phyloP scores from a whole-genome alignment of 2,113 vertebrate genomes.

The Panthera leo region DNA sequence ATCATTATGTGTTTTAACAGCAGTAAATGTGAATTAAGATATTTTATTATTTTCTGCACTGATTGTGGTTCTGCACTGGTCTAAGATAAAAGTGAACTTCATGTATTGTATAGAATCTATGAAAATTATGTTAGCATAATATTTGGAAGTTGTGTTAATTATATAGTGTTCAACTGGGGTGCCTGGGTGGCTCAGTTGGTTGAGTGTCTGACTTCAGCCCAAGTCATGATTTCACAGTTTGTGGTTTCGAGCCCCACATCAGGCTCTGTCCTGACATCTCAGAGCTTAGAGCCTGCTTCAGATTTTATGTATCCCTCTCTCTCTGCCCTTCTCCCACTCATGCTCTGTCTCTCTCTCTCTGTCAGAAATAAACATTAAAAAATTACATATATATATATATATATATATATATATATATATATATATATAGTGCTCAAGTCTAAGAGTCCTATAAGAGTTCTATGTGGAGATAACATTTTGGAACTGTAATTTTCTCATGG shows the following conservation, averaged over 20 bases:
- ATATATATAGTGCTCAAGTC: neutral
- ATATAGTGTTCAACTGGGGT: neutral
- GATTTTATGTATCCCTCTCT: too few species aligned
- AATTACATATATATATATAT: neutral
- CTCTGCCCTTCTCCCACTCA: too few species aligned
- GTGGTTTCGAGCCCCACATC: too few species aligned
- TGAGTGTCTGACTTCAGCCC: too few species aligned
- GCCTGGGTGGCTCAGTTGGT: too few species aligned
- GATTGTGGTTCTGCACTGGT: neutral
- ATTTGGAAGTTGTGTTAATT: neutral
- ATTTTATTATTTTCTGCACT: neutral
- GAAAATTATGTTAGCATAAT: neutral
- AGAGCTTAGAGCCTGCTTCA: too few species aligned
- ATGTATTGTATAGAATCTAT: neutral
- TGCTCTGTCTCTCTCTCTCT: too few species aligned
- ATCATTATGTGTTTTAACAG: neutral
- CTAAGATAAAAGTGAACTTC: neutral
- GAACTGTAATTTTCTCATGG: conserved; percentile 25
- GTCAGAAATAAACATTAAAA: too few species aligned
- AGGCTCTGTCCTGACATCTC: too few species aligned
- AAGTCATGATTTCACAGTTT: too few species aligned
- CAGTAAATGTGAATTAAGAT: neutral
- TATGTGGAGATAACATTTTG: neutral
- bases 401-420: neutral
- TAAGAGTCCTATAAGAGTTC: neutral